These are phyloP conservation scores for Miichthys miiuy DNA, from an alignment of 2,797 vertebrate genomes.

Conservation along the genomic window DNA sequence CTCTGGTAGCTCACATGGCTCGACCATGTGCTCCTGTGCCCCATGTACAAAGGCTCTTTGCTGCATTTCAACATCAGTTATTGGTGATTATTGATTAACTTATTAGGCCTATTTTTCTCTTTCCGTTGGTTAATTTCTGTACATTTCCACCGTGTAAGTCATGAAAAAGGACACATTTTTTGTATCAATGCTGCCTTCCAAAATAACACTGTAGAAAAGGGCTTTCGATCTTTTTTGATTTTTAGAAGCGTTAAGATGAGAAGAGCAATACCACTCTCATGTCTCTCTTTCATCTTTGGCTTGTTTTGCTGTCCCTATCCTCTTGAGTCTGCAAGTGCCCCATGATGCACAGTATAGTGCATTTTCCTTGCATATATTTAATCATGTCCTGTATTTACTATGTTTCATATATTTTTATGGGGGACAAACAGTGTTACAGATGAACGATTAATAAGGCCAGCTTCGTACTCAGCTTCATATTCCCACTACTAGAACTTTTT, in stretches of 20 bases:
- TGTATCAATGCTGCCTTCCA: background rate
- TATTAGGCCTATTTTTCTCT: background rate
- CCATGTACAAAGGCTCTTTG: too few species aligned
- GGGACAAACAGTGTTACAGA: background rate
- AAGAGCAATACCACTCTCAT: background rate
- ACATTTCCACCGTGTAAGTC: background rate
- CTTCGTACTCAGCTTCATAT: slow-evolving; percentile 1
- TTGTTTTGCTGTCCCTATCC: background rate
- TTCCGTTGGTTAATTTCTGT: background rate
- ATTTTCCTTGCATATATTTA: background rate
- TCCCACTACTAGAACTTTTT: slow-evolving; percentile 11
- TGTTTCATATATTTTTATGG: background rate
- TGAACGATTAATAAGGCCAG: background rate
- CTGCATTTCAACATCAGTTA: background rate
- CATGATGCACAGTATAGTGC: background rate
- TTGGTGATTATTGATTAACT: background rate
- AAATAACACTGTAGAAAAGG: too few species aligned
- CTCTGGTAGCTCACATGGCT: too few species aligned
- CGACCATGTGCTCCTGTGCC: too few species aligned
- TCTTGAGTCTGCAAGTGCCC: background rate
- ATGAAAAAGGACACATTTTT: background rate
- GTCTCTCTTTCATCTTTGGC: background rate
- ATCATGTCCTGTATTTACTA: background rate
- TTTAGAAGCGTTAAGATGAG: background rate
- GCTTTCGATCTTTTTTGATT: background rate